phyloP scores from a whole-genome alignment of 2,113 vertebrate species.

The Phylloscopus whistleri region DNA sequence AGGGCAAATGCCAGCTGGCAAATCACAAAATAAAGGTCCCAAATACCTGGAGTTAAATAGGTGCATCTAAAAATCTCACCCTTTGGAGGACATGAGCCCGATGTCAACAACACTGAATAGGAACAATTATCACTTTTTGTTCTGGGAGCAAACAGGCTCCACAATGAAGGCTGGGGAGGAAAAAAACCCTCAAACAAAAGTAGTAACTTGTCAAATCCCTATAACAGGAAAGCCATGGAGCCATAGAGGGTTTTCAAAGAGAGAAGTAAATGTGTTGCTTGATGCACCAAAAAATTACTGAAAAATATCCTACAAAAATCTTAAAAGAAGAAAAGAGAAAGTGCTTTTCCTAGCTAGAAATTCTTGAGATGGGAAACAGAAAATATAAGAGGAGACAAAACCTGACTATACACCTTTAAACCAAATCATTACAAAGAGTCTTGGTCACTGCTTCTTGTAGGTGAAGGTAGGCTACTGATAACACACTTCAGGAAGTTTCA shows the following conservation, averaged over 20 bases:
- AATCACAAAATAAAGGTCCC: background rate
- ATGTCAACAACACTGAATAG: background rate
- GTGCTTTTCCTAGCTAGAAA: background rate
- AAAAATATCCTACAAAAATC: background rate
- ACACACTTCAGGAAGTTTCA: background rate
- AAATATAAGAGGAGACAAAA: background rate
- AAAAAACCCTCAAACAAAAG: background rate
- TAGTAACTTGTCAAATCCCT: background rate
- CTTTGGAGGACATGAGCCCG: background rate
- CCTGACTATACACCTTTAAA: background rate
- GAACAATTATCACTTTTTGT: background rate
- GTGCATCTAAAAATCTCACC: background rate
- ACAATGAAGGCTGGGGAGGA: too few species aligned
- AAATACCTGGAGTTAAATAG: background rate
- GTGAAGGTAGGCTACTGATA: background rate
- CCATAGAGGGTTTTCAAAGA: background rate
- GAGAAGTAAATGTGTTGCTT: background rate
- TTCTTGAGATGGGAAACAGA: background rate
- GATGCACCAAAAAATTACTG: background rate
- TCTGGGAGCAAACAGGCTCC: background rate
- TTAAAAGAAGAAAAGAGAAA: background rate
- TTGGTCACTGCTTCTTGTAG: background rate
- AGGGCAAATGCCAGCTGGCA: background rate
- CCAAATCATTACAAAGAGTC: background rate
- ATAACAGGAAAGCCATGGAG: background rate